Base-by-base conservation (phyloP, 1,140 invertebrate genomes). In the Atopsyche davidsoni region DNA sequence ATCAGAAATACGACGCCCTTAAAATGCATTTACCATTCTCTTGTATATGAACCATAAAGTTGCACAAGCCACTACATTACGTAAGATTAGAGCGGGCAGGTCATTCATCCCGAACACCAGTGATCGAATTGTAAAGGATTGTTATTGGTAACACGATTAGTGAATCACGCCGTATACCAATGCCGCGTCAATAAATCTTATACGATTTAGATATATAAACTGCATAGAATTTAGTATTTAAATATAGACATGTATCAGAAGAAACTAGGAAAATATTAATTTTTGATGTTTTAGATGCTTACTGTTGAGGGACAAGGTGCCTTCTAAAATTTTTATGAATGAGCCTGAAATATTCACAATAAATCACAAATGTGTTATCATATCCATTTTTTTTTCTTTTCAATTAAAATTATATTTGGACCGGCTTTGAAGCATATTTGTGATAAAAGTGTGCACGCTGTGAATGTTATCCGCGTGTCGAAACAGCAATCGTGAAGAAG, bases 271-370 rank as follows among this genome's bases (percentile, higher is more conserved):
- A 50, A 47, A 43, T 46, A 44, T 46, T 52, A 50, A 57, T 58
- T 58, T 58, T 58, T 49, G 46, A 58, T 53, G 43, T 53, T 50
- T 58, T 53, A 58, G 55, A 58, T 46, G 48, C 51, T 58, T 53
- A 58, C 55, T 58, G 55, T 58, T 53, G 55, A 58, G 51, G 55
- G 55, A 47, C 55, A 48, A 58, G 55, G 55, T 58, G 55, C 55
- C 55, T 58, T 58, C 51, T 58, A 51, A 48, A 51, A 53, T 53
- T 51, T 45, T 40, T 21, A 58, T 46, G 55, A 57, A 57, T 46
- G 46, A 57, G 55, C 55, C 55, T 53, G 55, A 38, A 53, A 28
- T 42, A 41, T 21, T 25, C 38, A 51, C 38, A 48, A 22, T 38
- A 19, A 2, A n/a, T n/a, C 36, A 21, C 24, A 23, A n/a, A 41